Evolutionary conservation across 2,888 invertebrate genomes (phyloP).

Genomic region (Laspeyria flexula): DNA sequence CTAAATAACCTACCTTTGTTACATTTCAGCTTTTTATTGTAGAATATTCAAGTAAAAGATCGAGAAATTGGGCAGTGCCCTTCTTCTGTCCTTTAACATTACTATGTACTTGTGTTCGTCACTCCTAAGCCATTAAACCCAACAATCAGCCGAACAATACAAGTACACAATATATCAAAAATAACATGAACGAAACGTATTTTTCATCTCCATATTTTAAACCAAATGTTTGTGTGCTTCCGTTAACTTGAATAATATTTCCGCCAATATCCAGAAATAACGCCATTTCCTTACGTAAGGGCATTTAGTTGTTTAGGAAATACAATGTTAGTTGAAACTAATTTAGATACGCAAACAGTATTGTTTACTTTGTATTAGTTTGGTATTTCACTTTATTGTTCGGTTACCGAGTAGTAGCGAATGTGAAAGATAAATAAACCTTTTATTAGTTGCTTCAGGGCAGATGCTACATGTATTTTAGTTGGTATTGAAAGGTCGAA

Average conservation of each 20-base stretch:
- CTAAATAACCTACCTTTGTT: too few species aligned
- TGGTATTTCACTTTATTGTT: not conserved
- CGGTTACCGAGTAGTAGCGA: not conserved
- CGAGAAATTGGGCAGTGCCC: too few species aligned
- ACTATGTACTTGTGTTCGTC: too few species aligned
- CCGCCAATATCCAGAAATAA: not conserved
- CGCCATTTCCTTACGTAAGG: slow-evolving; percentile 2
- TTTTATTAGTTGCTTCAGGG: not conserved
- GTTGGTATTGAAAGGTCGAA: too few species aligned
- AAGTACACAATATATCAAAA: too few species aligned
- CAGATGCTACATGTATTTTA: too few species aligned
- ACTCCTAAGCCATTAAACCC: too few species aligned
- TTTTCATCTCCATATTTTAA: not conserved
- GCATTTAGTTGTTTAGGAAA: not conserved
- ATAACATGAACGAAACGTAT: too few species aligned
- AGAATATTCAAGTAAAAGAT: too few species aligned
- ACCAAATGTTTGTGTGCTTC: not conserved
- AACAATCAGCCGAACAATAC: too few species aligned
- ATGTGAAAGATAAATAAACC: not conserved
- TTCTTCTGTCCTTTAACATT: too few species aligned
- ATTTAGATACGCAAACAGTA: slow-evolving; percentile 27
- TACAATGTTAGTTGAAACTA: slow-evolving; percentile 13
- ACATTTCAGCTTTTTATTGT: too few species aligned
- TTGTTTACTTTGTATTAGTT: slow-evolving; percentile 26
- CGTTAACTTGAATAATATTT: not conserved